Percentiles rank a stretch among this genome's conserved stretches.
Conservation (phyloP, 1,140 invertebrate species). For the Heliconius congener region DNA sequence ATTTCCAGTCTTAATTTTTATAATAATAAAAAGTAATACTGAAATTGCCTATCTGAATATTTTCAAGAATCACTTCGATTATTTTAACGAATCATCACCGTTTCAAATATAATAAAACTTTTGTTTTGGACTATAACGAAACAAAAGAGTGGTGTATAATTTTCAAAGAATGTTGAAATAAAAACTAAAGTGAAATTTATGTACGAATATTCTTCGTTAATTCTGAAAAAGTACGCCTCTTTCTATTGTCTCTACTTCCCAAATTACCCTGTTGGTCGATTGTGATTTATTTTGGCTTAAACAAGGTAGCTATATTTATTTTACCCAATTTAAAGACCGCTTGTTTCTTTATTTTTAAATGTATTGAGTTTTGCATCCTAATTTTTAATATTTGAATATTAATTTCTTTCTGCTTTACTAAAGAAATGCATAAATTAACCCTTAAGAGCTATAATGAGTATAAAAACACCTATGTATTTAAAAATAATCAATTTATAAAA, state of each 20-base stretch:
- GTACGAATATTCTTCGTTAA: background rate
- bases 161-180: background rate
- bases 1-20: background rate
- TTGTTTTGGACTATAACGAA: background rate
- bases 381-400: too few relatives aligned
- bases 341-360: background rate
- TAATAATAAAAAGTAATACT: background rate
- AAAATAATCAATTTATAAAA: too few relatives aligned
- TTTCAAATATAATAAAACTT: background rate
- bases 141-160: background rate
- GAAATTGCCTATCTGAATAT: background rate
- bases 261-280: background rate
- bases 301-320: background rate
- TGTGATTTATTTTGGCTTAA: background rate
- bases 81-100: conserved; percentile 1
- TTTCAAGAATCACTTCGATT: conserved; percentile 9
- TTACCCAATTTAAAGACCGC: background rate
- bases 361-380: too few relatives aligned
- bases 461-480: too few relatives aligned
- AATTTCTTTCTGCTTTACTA: too few relatives aligned
- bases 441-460: too few relatives aligned
- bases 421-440: too few relatives aligned
- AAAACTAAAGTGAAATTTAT: background rate
- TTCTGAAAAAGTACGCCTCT: background rate
- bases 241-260: background rate